Evolutionary conservation across 2,797 vertebrate species (phyloP), one percentile per base, ranked within the genome.

Genomic region (Karalla daura): DNA sequence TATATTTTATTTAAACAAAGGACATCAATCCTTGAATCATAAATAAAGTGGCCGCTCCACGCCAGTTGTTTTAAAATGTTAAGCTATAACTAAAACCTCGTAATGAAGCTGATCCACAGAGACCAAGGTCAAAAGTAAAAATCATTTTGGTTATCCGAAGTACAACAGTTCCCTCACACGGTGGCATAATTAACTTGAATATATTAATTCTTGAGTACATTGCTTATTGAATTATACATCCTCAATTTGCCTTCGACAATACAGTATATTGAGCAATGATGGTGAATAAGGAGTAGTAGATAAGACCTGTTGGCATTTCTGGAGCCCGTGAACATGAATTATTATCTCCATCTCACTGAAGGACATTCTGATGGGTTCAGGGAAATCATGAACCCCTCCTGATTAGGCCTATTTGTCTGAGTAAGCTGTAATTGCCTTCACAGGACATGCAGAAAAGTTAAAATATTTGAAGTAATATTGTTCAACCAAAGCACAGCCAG

Each of bases 171-270:
- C 86, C 79, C 81, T 93, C 91, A 92, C 90, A 94, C 80, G 84
- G 91, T 92, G 92, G 91, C 92, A 92, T 95, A 95, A 97, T 95
- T 95, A 95, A 93, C 92, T 91, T 84, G 81, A 93, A 93, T 93
- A 86, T 93, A 95, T 96, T 88, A 94, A 95, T 95, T 93, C 91
- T 95, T 96, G 92, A 95, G 92, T 89, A 80, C 89, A 88, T 78
- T 91, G 91, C 94, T 95, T 91, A 95, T 94, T 95, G 93, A 95
- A 95, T 94, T 92, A 91, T 88, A 91, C 76, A 93, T 91, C 77
- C 75, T 92, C 89, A 85, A 87, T 91, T 91, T 91, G 85, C 86
- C 87, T 91, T 89, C 47, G 72, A 85, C 85, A 75, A 84, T 87
- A 81, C 78, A 88, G 73, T 84, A 77, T 79, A 81, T 78, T 83